Base-by-base conservation (phyloP, 1,140 invertebrate genomes). In the Mactra quadrangularis region DNA sequence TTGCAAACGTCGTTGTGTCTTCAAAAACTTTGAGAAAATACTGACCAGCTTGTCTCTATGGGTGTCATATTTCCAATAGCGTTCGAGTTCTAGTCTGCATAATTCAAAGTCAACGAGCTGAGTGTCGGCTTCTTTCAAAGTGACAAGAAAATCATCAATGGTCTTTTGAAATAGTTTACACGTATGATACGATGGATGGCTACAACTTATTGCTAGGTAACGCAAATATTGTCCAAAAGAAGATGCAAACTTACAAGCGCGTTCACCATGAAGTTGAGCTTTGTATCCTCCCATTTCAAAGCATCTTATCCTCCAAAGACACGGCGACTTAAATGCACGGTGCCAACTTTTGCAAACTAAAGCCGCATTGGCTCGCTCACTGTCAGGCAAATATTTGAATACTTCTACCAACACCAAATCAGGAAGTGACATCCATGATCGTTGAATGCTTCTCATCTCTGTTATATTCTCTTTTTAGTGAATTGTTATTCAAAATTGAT, bases 41-140 rank as follows among this genome's bases (percentile, higher is more conserved):
- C 57, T 60, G 7, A 86, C 57, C 25, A 86, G 19, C 19, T 76
- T 86, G 27, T 86, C 85, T 52, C 70, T 57, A 6, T 57, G 82
- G 27, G 83, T 70, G 17, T 84, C 82, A 62, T 78, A 86, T 59
- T 86, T 83, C 81, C 85, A 86, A 57, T 78, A 86, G 22, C 85
- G 29, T 33, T 83, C 79, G 1, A 83, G 57, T 53, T 83, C 75
- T 31, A 86, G 55, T 3, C 85, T 50, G 9, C 55, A 76, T 13
- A 86, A 33, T 22, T 83, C 81, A 55, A 86, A 86, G 11, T 83
- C 68, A 19, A 57, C 1, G 7, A 86, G 55, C 29, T 82, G 78
- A 25, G 76, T 68, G n/a, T 41, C 60, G 11, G 72, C 75, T 15
- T 62, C 55, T 59, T 83, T 72, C 17, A 86, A 41, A 17, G 55